Conservation (phyloP, 2,113 vertebrate species). For the Corynorhinus townsendii region DNA sequence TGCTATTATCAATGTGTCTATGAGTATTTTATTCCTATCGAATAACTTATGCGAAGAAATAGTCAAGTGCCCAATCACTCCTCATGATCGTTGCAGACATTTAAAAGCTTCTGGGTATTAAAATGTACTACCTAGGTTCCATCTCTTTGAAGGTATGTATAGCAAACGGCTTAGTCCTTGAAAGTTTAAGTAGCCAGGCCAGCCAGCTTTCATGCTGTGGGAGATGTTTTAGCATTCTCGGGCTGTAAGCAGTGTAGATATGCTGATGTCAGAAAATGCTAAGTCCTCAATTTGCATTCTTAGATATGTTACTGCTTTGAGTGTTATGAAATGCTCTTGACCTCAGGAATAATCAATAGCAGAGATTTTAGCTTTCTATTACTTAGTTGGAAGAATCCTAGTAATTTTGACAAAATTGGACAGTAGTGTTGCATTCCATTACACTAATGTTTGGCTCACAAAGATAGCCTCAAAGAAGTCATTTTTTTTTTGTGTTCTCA, state of each 20-base stretch:
- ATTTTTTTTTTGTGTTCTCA: background rate
- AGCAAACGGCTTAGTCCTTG: constrained; percentile 1
- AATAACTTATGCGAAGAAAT: background rate
- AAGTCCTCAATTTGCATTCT: constrained; percentile 23
- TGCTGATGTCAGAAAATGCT: constrained; percentile 36
- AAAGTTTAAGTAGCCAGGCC: background rate
- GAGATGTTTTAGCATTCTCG: background rate
- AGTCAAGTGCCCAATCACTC: background rate
- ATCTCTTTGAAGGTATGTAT: background rate
- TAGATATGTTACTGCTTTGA: constrained; percentile 11
- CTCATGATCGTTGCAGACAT: background rate
- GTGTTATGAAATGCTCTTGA: constrained; percentile 28
- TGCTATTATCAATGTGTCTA: background rate
- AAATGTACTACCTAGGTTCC: background rate
- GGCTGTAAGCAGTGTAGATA: background rate
- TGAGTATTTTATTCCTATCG: constrained; percentile 3
- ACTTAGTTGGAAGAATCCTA: constrained; percentile 21
- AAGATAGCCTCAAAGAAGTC: background rate
- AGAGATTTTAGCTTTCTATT: constrained; percentile 38
- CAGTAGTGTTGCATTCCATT: background rate
- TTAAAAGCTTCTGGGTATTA: constrained; percentile 17
- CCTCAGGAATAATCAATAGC: constrained; percentile 6
- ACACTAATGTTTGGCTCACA: background rate
- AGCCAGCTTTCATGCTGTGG: background rate
- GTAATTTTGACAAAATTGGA: background rate